Evolutionary conservation across 2,888 invertebrate species (phyloP), one percentile per base, ranked within the genome.

Genomic region (Drosophila merina): DNA sequence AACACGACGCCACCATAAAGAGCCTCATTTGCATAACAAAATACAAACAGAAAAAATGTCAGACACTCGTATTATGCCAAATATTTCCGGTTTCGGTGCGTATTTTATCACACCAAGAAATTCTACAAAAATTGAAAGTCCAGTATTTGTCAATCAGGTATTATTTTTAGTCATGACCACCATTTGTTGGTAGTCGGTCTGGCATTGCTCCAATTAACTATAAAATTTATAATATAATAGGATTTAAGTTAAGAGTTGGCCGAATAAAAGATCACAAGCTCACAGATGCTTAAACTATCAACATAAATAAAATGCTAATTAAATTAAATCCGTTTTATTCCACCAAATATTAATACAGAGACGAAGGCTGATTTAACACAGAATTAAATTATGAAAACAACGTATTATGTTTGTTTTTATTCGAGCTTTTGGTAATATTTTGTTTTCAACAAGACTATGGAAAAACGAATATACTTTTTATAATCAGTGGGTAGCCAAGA

Each of bases 251-350:
- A 70, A 70, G 36, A 70, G 48, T 28, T 20, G 36, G 49, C 30
- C 30, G 28, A 42, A 56, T 57, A 54, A 30, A 64, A 57, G 50
- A 57, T 31, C 40, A 42, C 38, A 48, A 69, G 36, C 66, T 77
- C 81, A 73, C 70, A 60, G 54, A 64, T 55, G 20, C 8, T 26
- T 31, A 56, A 52, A 62, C 64, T 38, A 62, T 70, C 40, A 55
- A 38, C 71, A 86, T 86, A 80, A 80, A 81, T 74, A 71, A 64
- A 45, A 26, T 45, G 58, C 45, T 56, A 77, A 68, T 86, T 72
- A 77, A 80, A 64, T 73, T 48, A 66, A 72, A 72, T 56, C 49
- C 20, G 28, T 72, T 14, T 54, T 30, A 49, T 42, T 50, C 12
- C 25, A 20, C 9, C 7, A 40, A 20, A 12, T 44, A 36, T 47